Conservation (phyloP, 2,113 vertebrate genomes). For the Speoplatyrhinus poulsoni region DNA sequence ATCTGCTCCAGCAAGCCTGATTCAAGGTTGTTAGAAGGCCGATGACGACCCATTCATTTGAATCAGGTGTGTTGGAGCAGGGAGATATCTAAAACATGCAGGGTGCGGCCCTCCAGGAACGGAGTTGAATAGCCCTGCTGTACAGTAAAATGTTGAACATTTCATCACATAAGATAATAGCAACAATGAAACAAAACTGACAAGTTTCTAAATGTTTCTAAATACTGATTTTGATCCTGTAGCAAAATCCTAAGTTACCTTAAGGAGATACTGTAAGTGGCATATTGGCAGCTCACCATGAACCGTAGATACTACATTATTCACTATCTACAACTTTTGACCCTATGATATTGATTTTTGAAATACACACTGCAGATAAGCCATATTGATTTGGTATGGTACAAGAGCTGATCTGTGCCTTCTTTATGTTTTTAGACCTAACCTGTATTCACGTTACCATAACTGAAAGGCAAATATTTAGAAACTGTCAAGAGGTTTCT, state of each 20-base stretch:
- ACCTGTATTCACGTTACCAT: slow-evolving; percentile 13
- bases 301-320: not conserved
- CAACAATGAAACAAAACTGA: not conserved
- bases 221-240: too few relatives aligned
- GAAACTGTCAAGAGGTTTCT: slow-evolving; percentile 32
- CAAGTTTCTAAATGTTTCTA: too few relatives aligned
- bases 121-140: too few relatives aligned
- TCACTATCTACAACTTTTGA: not conserved
- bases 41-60: too few relatives aligned
- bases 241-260: too few relatives aligned
- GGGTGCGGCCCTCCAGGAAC: too few relatives aligned
- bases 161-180: not conserved
- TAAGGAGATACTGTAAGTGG: too few relatives aligned
- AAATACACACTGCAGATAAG: not conserved
- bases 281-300: too few relatives aligned
- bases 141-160: not conserved
- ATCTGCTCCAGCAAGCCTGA: too few relatives aligned
- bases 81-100: too few relatives aligned
- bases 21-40: too few relatives aligned
- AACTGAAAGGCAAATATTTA: slow-evolving; percentile 35
- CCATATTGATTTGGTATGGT: not conserved
- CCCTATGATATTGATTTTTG: not conserved
- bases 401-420: not conserved
- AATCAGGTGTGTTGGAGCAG: too few relatives aligned
- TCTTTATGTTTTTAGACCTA: slow-evolving; percentile 9